Base-by-base conservation (phyloP, 2,113 vertebrate genomes). In the Hyperopisus bebe region DNA sequence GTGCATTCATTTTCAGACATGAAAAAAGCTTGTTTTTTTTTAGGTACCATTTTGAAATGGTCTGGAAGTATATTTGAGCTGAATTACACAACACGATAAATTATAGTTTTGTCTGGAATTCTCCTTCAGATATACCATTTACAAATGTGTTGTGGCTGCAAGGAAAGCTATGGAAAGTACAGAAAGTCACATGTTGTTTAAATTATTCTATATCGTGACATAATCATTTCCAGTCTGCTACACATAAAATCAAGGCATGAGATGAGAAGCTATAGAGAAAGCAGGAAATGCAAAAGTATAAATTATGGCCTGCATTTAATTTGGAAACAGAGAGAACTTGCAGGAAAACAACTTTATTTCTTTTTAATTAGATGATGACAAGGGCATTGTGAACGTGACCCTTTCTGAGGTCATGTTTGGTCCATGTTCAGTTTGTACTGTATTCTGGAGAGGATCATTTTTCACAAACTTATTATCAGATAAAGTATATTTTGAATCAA, bases 121-220 rank as follows among this genome's bases (percentile, higher is more conserved):
- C 47, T 39, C 27, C 85, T 53, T 86, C 48, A 46, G 44, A 46
- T 48, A 47, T 46, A 27, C 46, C 39, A n/a, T 86, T 48, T 48
- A 86, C 42, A 27, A 51, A 86, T 31, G 48, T 51, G 11, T 86
- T 86, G 48, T 35, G 46, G n/a, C 85, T 86, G 24, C 27, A 8
- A 35, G 46, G 4, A 86, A 51, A 51, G 44, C 46, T 27, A 86
- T 35, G 84, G 47, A 86, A 86, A 51, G 21, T 17, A 86, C 48
- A 86, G 47, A 46, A 86, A 48, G 83, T 85, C 19, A 85, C 83
- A 86, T 86, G 17, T 86, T 86, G 46, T 17, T 86, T 86, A 48
- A 53, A 51, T 86, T 86, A 48, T 86, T 86, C 47, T 84, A 84
- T 84, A 46, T 46, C 82, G 21, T 84, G n/a, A 86, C n/a, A 86